Conservation (phyloP, 2,113 vertebrate species). For the Lophura nycthemera region DNA sequence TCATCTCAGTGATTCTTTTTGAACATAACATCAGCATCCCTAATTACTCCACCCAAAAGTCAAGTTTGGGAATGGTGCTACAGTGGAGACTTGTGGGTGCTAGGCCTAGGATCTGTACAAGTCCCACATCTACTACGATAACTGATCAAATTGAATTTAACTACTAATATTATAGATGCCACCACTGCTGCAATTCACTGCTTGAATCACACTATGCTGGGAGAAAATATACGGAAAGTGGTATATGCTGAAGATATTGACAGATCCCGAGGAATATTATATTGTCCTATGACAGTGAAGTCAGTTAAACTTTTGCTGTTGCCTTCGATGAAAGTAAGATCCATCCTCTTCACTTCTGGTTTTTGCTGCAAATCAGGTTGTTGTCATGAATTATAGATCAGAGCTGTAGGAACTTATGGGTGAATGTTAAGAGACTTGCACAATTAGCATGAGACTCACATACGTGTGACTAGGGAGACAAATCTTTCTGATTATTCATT, state of each 20-base stretch:
- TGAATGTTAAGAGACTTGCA: background rate
- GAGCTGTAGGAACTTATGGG: background rate
- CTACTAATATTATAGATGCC: background rate
- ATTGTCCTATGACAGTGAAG: background rate
- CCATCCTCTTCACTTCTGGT: background rate
- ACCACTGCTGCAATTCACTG: background rate
- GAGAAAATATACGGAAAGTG: background rate
- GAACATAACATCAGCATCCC: background rate
- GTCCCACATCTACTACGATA: background rate
- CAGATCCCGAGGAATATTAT: background rate
- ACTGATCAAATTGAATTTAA: background rate
- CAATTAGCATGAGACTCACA: conserved; percentile 19
- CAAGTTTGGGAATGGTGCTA: background rate
- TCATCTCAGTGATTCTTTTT: background rate
- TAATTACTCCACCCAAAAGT: background rate
- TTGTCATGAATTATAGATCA: conserved; percentile 20
- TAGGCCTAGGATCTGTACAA: background rate
- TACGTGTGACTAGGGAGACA: background rate
- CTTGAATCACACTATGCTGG: background rate
- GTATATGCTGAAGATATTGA: background rate
- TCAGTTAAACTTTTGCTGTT: background rate
- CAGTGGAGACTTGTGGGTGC: background rate
- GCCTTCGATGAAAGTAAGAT: background rate
- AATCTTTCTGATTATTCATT: conserved; percentile 10
- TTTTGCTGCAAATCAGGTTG: conserved; percentile 13